These are phyloP conservation scores for Caracal caracal DNA, from an alignment of 2,113 vertebrate genomes.

Conservation along the genomic window DNA sequence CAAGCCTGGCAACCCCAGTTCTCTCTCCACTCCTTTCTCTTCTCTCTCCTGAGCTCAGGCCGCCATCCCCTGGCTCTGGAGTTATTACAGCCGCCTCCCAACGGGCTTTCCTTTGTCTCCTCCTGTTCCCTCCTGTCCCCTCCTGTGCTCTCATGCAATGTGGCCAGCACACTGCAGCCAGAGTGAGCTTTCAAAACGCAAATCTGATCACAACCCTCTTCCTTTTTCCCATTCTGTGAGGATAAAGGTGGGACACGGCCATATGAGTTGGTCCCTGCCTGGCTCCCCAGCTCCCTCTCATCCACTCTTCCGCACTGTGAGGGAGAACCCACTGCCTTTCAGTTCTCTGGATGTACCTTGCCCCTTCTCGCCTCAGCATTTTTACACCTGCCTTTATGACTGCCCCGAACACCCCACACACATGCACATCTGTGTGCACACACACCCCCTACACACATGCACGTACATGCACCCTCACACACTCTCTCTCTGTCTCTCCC, in stretches of 20 bases:
- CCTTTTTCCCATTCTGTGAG: neutral
- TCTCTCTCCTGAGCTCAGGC: neutral
- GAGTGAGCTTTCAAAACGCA: neutral
- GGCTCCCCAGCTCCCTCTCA: neutral
- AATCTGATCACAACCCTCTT: neutral
- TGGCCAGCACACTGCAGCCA: neutral
- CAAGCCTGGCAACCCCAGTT: neutral
- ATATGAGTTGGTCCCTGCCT: neutral
- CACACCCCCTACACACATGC: neutral
- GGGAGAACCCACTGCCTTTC: neutral
- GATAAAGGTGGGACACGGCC: neutral
- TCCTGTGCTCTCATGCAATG: neutral
- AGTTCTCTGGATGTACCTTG: neutral
- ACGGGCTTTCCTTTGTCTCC: neutral
- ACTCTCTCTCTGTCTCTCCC: neutral
- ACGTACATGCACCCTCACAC: no score
- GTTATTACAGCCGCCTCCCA: neutral
- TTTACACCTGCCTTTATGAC: neutral
- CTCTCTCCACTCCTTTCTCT: neutral
- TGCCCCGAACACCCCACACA: neutral
- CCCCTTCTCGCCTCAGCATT: neutral
- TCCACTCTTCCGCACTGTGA: neutral
- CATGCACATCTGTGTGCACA: no score
- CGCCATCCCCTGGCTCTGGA: fast-evolving
- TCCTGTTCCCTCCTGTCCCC: neutral